Evolutionary conservation across 2,888 invertebrate genomes (phyloP).

Genomic region (Orchesellides sinensis): DNA sequence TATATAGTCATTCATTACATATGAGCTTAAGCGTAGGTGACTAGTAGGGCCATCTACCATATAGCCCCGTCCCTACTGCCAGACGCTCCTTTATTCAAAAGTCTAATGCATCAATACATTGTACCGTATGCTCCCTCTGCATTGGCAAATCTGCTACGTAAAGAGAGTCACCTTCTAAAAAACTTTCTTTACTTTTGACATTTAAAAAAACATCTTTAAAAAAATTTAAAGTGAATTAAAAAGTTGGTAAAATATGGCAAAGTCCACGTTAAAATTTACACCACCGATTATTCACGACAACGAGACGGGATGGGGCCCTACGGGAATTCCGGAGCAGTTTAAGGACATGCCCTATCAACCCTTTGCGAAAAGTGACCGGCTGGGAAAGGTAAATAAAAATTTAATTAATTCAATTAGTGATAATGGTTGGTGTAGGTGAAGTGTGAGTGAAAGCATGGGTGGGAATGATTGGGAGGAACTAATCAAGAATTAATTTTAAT

Average conservation of each 20-base stretch:
- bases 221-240: background rate
- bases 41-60: background rate
- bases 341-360: conserved; percentile 99
- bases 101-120: no score
- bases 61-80: no score
- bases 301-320: conserved; percentile 97
- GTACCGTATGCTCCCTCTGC: no score
- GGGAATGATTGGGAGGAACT: no score
- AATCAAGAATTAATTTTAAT: no score
- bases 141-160: no score
- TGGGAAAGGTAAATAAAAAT: conserved; percentile 89
- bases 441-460: background rate
- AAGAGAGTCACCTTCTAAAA: no score
- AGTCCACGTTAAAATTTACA: conserved; percentile 79
- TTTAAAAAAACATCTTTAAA: background rate
- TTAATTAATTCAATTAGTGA: no score
- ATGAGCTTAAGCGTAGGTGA: no score
- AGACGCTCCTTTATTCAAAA: conserved; percentile 3
- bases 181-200: no score
- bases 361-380: conserved; percentile 98
- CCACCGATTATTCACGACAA: conserved; percentile 89
- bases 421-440: background rate
- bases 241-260: conserved; percentile 28
- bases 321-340: conserved; percentile 94
- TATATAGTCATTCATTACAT: no score